Conservation (phyloP, 2,113 vertebrate species). For the Mesitornis unicolor region DNA sequence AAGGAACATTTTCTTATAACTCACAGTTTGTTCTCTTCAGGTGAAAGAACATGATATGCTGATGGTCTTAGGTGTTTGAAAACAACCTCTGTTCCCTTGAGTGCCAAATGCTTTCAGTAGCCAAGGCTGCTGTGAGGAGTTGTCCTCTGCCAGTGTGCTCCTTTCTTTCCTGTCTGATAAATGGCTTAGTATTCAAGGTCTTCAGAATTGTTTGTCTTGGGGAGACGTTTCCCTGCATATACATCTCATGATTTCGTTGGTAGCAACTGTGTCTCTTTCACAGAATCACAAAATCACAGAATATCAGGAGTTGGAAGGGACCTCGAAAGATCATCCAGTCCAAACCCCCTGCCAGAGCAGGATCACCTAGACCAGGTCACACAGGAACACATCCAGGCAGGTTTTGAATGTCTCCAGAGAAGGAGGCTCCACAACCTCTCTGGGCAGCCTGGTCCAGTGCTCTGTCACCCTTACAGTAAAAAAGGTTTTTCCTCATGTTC, state of each 20-base stretch:
- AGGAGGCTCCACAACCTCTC: too few relatives aligned
- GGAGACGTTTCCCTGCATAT: not conserved
- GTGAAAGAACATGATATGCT: not conserved
- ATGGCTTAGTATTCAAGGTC: not conserved
- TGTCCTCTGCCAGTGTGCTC: not conserved
- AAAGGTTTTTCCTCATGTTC: too few relatives aligned
- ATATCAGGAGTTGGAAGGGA: too few relatives aligned
- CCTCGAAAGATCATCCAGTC: too few relatives aligned
- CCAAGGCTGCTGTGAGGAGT: not conserved
- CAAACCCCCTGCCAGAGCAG: too few relatives aligned
- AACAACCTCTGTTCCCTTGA: not conserved
- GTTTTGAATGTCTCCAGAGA: too few relatives aligned
- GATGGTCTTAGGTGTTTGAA: not conserved
- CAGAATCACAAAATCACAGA: too few relatives aligned
- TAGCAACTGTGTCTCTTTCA: not conserved
- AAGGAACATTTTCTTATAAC: not conserved
- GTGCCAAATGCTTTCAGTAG: not conserved
- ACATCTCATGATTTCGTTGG: not conserved
- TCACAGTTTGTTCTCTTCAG: not conserved
- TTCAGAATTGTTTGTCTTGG: not conserved
- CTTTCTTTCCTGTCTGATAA: not conserved
- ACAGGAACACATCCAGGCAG: too few relatives aligned
- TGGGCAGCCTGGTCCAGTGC: too few relatives aligned
- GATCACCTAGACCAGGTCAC: too few relatives aligned
- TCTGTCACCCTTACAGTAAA: too few relatives aligned